These are phyloP conservation scores for Procambarus clarkii DNA, from an alignment of 1,140 invertebrate genomes.

Conservation along the genomic window DNA sequence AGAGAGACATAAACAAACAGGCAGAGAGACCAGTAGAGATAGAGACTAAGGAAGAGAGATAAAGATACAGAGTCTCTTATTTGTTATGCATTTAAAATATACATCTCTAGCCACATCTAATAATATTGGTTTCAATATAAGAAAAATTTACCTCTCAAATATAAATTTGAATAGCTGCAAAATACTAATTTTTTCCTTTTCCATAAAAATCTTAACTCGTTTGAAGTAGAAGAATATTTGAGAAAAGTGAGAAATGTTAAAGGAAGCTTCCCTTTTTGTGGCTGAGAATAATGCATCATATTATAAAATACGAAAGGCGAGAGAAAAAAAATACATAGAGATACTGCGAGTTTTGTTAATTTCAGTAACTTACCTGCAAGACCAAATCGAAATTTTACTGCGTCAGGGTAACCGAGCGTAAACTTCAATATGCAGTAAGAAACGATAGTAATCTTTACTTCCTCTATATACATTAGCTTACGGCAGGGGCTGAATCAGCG, in stretches of 20 bases:
- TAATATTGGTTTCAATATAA: too few relatives aligned
- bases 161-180: too few relatives aligned
- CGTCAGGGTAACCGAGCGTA: background rate
- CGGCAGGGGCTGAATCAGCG: background rate
- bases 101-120: too few relatives aligned
- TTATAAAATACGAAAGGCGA: too few relatives aligned
- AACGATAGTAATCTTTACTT: background rate
- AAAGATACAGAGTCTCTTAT: background rate
- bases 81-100: too few relatives aligned
- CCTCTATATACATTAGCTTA: background rate
- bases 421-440: slow-evolving; percentile 4
- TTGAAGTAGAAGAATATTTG: too few relatives aligned
- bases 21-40: background rate
- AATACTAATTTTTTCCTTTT: too few relatives aligned
- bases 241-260: too few relatives aligned
- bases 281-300: too few relatives aligned
- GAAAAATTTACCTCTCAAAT: too few relatives aligned
- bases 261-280: too few relatives aligned
- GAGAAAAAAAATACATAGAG: background rate
- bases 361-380: background rate
- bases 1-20: background rate
- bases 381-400: background rate
- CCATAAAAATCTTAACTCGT: too few relatives aligned
- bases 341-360: background rate
- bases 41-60: background rate